Evolutionary conservation across 2,113 vertebrate species (phyloP).

Genomic region (Neopipo cinnamomea): DNA sequence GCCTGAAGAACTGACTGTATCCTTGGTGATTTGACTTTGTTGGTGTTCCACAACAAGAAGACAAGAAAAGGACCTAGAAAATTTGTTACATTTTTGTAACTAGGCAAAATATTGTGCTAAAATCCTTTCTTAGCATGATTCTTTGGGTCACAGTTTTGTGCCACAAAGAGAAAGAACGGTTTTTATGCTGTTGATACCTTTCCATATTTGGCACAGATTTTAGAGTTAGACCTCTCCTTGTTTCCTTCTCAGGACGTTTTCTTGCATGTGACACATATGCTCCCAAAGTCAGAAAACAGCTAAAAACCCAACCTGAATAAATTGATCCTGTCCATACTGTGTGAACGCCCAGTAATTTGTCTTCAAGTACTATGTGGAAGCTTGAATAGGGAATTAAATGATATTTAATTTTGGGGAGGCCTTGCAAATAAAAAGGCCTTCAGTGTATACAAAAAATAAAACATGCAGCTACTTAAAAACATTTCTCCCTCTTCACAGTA

Average conservation of each 20-base stretch:
- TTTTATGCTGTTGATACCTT: background rate
- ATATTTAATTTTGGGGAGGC: background rate
- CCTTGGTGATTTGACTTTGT: background rate
- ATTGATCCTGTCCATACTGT: background rate
- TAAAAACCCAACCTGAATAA: background rate
- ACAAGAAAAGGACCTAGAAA: background rate
- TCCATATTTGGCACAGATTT: background rate
- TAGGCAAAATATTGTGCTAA: background rate
- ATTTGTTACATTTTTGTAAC: background rate
- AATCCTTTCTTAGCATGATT: background rate
- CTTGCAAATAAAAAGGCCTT: background rate
- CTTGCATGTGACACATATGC: background rate
- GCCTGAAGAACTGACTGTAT: background rate
- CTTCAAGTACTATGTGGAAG: background rate
- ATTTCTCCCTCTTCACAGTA: background rate
- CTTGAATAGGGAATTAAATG: background rate
- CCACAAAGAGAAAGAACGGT: background rate
- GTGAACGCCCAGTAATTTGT: background rate
- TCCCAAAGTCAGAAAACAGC: background rate
- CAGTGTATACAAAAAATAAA: background rate
- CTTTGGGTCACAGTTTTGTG: background rate
- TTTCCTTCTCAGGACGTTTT: background rate
- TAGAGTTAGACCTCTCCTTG: background rate
- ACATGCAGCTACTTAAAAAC: background rate
- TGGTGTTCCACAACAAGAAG: background rate